Conservation (phyloP, 2,113 vertebrate species). For the Rhineura floridana region DNA sequence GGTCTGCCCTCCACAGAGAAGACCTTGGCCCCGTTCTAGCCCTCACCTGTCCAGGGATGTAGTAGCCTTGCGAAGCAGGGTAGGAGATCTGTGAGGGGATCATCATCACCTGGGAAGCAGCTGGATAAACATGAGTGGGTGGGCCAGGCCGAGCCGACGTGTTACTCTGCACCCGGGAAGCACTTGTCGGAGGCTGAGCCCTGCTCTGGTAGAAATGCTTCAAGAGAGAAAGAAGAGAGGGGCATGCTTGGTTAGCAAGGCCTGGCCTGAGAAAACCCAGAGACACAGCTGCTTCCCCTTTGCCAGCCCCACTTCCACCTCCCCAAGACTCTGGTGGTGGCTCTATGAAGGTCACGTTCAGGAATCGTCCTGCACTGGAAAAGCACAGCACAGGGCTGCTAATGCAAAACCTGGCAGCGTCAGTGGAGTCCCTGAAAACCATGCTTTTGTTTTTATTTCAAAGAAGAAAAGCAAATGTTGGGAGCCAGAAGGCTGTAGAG, state of each 20-base stretch:
- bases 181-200: constrained; percentile 84
- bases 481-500: not conserved
- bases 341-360: not conserved
- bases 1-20: not conserved
- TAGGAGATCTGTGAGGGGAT: constrained; percentile 93
- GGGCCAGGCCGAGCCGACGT: constrained; percentile 88
- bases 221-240: constrained; percentile 50
- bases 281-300: constrained; percentile 3
- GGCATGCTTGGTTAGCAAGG: constrained; percentile 24
- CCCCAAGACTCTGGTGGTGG: not conserved
- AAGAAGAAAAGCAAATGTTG: not conserved
- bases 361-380: not conserved
- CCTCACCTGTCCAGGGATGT: constrained; percentile 92
- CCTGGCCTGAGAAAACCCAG: not conserved
- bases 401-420: too few species aligned
- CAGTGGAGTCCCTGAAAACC: not conserved
- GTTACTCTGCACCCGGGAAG: constrained; percentile 86
- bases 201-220: constrained; percentile 93
- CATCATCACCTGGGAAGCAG: constrained; percentile 97
- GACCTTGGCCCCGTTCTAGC: not conserved
- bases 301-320: not conserved
- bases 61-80: constrained; percentile 90
- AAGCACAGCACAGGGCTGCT: not conserved
- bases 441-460: not conserved
- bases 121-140: constrained; percentile 91